These are phyloP conservation scores for Lacanobia oleracea DNA, from an alignment of 2,888 invertebrate species.

Conservation along the genomic window DNA sequence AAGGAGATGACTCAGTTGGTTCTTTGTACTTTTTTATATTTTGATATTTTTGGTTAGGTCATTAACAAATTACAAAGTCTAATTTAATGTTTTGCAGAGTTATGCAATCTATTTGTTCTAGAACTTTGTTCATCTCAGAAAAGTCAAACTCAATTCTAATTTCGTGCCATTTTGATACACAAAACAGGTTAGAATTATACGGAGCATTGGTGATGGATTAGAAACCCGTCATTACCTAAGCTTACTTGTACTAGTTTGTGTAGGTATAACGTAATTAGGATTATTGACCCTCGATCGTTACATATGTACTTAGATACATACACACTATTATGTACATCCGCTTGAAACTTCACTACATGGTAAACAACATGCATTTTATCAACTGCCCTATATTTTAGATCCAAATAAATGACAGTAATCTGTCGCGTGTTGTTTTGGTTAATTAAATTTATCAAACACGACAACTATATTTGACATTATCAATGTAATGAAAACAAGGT, in stretches of 20 bases:
- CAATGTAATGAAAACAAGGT: conserved; percentile 7
- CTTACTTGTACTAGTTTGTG: conserved; percentile 8
- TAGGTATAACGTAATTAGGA: conserved; percentile 30
- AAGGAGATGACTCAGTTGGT: neutral
- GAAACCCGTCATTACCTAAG: conserved; percentile 44
- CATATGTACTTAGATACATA: neutral
- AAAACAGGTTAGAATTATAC: conserved; percentile 8
- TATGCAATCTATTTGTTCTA: neutral
- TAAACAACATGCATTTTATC: conserved; percentile 36
- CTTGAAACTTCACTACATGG: conserved; percentile 7
- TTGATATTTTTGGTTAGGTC: neutral
- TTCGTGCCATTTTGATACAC: conserved; percentile 1
- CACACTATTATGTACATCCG: conserved; percentile 28
- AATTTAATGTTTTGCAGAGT: neutral
- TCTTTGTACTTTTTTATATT: conserved; percentile 1
- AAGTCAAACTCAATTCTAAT: neutral
- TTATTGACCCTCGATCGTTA: conserved; percentile 40
- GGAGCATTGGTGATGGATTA: conserved; percentile 35
- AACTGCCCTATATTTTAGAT: conserved; percentile 20
- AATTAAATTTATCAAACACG: conserved; percentile 18
- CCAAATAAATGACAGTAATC: conserved; percentile 20
- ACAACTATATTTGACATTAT: conserved; percentile 6
- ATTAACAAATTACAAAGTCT: neutral
- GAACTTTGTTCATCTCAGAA: neutral
- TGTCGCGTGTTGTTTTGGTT: conserved; percentile 8